A percentile compares a stretch with the other conserved stretches of the same genome.
Evolutionary conservation across 2,888 invertebrate genomes (phyloP).

Genomic region (Trachelus tabidus): DNA sequence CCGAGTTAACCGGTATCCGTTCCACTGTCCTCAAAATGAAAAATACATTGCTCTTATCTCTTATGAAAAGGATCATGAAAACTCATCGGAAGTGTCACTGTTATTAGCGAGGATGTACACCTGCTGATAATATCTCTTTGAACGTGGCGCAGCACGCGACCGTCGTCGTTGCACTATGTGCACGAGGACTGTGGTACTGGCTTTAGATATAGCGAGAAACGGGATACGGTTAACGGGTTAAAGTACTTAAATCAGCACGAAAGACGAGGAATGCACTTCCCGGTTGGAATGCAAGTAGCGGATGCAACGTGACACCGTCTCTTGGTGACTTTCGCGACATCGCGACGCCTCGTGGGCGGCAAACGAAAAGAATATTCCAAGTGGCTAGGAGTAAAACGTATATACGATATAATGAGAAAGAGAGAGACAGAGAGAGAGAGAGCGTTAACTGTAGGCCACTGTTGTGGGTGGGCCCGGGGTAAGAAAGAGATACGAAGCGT

Average conservation of each 20-base stretch:
- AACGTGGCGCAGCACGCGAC: neutral
- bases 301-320: neutral
- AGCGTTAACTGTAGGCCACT: no score
- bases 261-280: neutral
- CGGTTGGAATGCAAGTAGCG: neutral
- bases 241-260: neutral
- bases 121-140: neutral
- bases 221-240: neutral
- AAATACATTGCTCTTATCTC: neutral
- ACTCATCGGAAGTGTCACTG: neutral
- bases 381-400: neutral
- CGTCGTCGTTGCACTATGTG: neutral
- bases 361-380: neutral
- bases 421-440: no score
- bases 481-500: slow-evolving; percentile 4
- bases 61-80: neutral
- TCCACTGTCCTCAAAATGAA: neutral
- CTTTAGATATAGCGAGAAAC: neutral
- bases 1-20: neutral
- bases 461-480: neutral
- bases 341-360: slow-evolving; percentile 8
- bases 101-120: neutral
- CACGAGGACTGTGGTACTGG: neutral
- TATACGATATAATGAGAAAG: neutral
- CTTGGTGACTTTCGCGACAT: neutral